These are phyloP conservation scores for Oreochromis aureus DNA, from an alignment of 2,113 vertebrate genomes.

Conservation along the genomic window DNA sequence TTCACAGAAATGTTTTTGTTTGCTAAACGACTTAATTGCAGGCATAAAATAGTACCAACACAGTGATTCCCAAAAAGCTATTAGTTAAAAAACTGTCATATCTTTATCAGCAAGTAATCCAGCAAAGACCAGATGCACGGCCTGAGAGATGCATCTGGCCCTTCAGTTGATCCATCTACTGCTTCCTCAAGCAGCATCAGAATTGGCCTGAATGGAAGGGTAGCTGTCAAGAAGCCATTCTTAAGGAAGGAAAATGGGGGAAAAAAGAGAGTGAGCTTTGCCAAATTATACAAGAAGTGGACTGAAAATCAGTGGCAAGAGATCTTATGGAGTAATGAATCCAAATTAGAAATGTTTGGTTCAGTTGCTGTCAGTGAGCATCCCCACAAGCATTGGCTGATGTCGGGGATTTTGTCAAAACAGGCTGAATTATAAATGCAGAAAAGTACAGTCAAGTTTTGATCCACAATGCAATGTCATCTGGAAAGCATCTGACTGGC, in stretches of 20 bases:
- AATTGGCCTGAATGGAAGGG: neutral
- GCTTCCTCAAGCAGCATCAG: neutral
- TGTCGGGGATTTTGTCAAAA: neutral
- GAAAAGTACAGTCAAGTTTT: neutral
- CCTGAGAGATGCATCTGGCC: neutral
- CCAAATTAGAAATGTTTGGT: neutral
- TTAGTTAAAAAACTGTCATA: neutral
- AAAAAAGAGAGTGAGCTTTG: fast-evolving
- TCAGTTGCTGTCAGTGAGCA: neutral
- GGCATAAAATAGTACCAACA: neutral
- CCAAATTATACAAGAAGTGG: neutral
- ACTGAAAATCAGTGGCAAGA: neutral
- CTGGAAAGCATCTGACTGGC: neutral
- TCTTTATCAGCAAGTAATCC: neutral
- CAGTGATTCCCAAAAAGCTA: neutral
- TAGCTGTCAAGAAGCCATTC: neutral
- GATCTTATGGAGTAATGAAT: neutral
- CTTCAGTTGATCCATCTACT: neutral
- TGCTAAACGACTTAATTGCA: fast-evolving
- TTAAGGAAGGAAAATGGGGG: neutral
- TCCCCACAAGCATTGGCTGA: neutral
- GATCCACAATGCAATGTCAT: neutral
- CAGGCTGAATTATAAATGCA: neutral
- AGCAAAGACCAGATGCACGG: neutral
- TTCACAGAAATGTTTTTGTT: neutral